Percentiles rank a stretch among this genome's conserved stretches.
Conservation (phyloP, 2,888 invertebrate species). For the Pseudococcus jackbeardsleyi region DNA sequence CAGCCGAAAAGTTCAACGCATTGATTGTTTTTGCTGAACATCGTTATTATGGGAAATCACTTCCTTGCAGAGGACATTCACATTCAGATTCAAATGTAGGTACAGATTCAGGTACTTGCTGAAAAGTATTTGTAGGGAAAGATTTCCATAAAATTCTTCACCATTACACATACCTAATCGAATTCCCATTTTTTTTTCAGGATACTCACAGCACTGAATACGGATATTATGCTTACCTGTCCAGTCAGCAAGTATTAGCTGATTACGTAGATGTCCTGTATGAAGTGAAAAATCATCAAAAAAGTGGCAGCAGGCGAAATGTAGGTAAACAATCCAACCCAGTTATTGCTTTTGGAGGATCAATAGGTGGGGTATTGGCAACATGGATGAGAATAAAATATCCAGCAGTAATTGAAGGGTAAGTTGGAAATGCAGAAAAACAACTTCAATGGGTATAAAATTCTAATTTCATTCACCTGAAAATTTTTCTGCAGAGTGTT, state of each 20-base stretch:
- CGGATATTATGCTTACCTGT: constrained; percentile 84
- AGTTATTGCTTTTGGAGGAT: constrained; percentile 88
- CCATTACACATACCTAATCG: no score
- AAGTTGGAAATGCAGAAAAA: no score
- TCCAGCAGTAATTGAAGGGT: constrained; percentile 87
- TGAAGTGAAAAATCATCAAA: constrained; percentile 69
- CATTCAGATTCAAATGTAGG: background rate
- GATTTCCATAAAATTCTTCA: no score
- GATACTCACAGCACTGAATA: background rate
- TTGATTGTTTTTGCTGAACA: constrained; percentile 94
- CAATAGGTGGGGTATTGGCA: constrained; percentile 97
- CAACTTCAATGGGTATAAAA: background rate
- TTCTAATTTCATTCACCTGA: no score
- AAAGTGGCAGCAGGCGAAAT: background rate
- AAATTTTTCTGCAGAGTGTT: constrained; percentile 78
- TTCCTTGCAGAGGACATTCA: constrained; percentile 74
- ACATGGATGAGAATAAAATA: constrained; percentile 97
- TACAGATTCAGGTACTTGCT: background rate
- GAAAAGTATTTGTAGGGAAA: background rate
- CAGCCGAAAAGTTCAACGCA: constrained; percentile 84
- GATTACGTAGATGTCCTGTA: constrained; percentile 89
- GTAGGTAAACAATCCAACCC: constrained; percentile 72
- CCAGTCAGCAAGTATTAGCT: constrained; percentile 91
- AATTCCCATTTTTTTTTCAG: no score
- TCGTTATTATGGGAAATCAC: constrained; percentile 91